phyloP scores from a whole-genome alignment of 2,888 invertebrate species.

The Xestia ashworthii region DNA sequence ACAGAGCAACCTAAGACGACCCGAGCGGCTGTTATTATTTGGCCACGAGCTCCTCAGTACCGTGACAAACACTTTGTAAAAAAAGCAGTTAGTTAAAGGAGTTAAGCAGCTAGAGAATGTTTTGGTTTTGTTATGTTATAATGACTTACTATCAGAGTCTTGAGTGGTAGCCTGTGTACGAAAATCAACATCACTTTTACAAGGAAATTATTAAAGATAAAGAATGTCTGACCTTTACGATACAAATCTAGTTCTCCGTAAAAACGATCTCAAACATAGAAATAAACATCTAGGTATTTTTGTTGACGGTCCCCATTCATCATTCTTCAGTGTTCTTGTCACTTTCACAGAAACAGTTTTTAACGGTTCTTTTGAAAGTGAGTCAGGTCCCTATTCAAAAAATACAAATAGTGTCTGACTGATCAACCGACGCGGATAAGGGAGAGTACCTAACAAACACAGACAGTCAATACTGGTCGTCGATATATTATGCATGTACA shows the following conservation, averaged over 20 bases:
- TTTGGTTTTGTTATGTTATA: too few species aligned
- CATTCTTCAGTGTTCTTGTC: neutral
- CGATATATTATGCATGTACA: neutral
- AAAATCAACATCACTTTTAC: neutral
- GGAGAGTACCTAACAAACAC: constrained; percentile 49
- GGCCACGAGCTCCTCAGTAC: too few species aligned
- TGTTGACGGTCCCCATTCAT: neutral
- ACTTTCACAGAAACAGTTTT: neutral
- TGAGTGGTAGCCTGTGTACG: fast-evolving
- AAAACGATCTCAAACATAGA: neutral
- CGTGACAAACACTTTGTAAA: too few species aligned
- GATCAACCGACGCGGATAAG: constrained; percentile 11
- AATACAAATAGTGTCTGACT: constrained; percentile 25
- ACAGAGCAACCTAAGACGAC: too few species aligned
- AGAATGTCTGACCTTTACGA: too few species aligned
- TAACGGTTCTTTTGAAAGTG: constrained; percentile 2
- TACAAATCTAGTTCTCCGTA: constrained; percentile 1
- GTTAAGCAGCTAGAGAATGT: too few species aligned
- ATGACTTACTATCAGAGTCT: too few species aligned
- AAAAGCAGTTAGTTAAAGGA: too few species aligned
- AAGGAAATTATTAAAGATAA: constrained; percentile 5
- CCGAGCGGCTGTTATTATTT: too few species aligned
- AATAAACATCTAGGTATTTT: neutral
- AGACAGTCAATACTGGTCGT: constrained; percentile 36
- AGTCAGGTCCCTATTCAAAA: constrained; percentile 11